Evolutionary conservation across 2,797 vertebrate species (phyloP).

Genomic region (Podarcis siculus): DNA sequence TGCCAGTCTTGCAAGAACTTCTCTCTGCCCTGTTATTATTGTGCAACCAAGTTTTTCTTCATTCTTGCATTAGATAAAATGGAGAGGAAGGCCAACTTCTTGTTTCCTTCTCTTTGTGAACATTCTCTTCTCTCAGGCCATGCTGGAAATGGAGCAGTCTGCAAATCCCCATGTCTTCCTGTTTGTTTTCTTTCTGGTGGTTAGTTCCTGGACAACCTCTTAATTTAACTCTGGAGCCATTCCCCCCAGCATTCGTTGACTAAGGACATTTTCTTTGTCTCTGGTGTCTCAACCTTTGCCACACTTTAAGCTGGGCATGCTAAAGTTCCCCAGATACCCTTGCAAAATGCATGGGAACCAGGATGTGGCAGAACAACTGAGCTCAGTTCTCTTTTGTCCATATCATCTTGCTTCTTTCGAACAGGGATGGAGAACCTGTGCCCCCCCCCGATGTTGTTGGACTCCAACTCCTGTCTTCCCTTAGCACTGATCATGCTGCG

Average conservation of each 20-base stretch:
- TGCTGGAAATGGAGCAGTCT: not conserved
- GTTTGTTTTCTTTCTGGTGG: slow-evolving; percentile 2
- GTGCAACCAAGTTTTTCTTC: not conserved
- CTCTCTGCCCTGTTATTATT: not conserved
- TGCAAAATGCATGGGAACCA: not conserved
- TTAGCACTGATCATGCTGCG: not conserved
- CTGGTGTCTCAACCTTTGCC: not conserved
- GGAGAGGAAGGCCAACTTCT: not conserved
- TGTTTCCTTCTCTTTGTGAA: slow-evolving; percentile 1
- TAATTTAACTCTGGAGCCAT: slow-evolving; percentile 14
- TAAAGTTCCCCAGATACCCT: not conserved
- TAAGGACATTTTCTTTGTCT: not conserved
- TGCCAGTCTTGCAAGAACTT: not conserved
- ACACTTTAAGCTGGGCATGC: not conserved
- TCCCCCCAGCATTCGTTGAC: not conserved
- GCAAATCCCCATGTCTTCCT: not conserved
- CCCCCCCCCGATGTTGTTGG: not conserved
- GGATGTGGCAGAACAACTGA: not conserved
- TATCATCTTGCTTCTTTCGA: not conserved
- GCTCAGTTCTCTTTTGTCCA: not conserved
- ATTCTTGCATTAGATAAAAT: not conserved
- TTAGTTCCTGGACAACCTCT: not conserved
- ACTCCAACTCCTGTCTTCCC: not conserved
- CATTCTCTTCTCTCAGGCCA: not conserved
- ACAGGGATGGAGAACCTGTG: not conserved